Conservation (phyloP, 2,113 vertebrate genomes). For the Podiceps cristatus region DNA sequence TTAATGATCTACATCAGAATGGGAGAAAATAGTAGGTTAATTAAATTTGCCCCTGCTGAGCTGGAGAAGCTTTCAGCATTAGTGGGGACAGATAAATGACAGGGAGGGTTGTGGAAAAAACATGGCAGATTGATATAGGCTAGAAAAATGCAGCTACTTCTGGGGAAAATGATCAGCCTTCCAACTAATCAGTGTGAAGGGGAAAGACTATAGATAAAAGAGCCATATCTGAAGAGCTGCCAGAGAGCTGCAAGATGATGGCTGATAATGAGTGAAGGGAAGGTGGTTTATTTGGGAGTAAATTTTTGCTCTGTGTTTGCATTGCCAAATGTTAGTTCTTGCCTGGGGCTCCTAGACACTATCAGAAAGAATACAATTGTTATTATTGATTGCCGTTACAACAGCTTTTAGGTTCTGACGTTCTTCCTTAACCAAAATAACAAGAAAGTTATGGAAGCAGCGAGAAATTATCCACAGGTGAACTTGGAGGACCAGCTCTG, state of each 20-base stretch:
- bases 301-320: not conserved
- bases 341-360: not conserved
- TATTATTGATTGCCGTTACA: not conserved
- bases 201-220: conserved; percentile 16
- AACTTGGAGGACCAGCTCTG: not conserved
- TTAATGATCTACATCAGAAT: conserved; percentile 1
- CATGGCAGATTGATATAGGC: not conserved
- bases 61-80: not conserved
- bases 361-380: conserved; percentile 34
- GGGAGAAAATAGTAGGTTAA: conserved; percentile 13
- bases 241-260: conserved; percentile 29
- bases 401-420: not conserved
- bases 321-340: not conserved
- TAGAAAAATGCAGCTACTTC: not conserved
- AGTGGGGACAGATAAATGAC: not conserved
- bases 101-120: not conserved
- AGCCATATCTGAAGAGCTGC: conserved; percentile 4
- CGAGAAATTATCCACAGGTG: not conserved
- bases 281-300: not conserved
- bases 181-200: not conserved
- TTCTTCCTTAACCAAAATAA: conserved; percentile 6
- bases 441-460: not conserved
- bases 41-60: conserved; percentile 25
- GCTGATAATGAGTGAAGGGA: conserved; percentile 41
- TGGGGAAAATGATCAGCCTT: not conserved